phyloP scores from a whole-genome alignment of 2,797 vertebrate genomes.

The Melanotaenia boesemani region DNA sequence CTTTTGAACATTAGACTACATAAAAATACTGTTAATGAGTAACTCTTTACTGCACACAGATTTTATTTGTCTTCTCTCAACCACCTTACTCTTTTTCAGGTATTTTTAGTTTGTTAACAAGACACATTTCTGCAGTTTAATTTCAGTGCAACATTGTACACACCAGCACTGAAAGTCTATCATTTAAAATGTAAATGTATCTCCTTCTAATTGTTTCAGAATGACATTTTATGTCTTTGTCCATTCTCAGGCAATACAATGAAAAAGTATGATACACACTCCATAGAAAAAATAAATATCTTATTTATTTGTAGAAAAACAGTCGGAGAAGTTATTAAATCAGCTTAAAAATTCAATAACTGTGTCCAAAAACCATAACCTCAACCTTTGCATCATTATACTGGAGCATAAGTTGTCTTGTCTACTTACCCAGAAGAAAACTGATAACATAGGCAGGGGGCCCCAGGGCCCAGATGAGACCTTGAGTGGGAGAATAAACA shows the following conservation, averaged over 20 bases:
- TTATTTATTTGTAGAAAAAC: neutral
- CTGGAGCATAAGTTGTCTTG: conserved; percentile 2
- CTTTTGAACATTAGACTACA: neutral
- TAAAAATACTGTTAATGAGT: neutral
- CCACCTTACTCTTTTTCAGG: neutral
- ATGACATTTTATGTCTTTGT: neutral
- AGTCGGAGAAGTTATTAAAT: neutral
- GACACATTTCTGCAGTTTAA: neutral
- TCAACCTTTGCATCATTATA: neutral
- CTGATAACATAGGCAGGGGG: conserved; percentile 76
- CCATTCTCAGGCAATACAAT: neutral
- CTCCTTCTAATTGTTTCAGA: neutral
- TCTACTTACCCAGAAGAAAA: conserved; percentile 80
- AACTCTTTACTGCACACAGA: neutral
- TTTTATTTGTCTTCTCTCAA: neutral
- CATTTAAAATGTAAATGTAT: neutral
- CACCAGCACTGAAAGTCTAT: neutral
- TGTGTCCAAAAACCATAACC: neutral
- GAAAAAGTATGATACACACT: neutral
- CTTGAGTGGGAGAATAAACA: conserved; percentile 80
- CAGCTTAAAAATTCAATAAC: neutral
- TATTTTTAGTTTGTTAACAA: neutral
- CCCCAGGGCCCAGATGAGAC: conserved; percentile 81
- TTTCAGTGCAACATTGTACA: neutral
- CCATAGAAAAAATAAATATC: neutral